Evolutionary conservation across 2,113 vertebrate species (phyloP), one percentile per base, ranked within the genome.

Genomic region (Pogonocichla stellata): DNA sequence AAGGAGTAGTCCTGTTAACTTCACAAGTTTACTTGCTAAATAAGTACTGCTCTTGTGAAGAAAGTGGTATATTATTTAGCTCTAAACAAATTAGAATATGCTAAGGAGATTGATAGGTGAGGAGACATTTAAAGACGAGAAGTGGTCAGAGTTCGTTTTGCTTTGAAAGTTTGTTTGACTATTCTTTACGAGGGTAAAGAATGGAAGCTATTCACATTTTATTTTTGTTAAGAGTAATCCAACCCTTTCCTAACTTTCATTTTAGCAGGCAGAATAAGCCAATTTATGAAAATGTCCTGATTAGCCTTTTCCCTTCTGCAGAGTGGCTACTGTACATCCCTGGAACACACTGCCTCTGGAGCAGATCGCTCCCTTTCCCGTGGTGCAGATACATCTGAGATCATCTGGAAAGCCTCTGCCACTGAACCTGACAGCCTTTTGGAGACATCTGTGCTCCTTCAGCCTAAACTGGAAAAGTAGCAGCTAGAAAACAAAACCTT

Each of bases 301-400:
- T 38, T 60, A 85, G 24, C 12, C 17, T 9, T 58, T 85, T 70
- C 19, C 9, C 15, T 36, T 36, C 38, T 24, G n/a, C 61, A 74
- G 12, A 66, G 15, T 1, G 0, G 33, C 24, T 82, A 22, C 54
- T 36, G 12, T 25, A 57, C 0, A 3, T 61, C 10, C 42, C 19
- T 3, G 4, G 70, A 20, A 70, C 24, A 12, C 24, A 34, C 71
- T 77, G 54, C 9, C 8, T 54, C n/a, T 31, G 54, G 26, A 72
- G 62, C 20, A 51, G 57, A 9, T 84, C 54, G 23, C 31, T 88
- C 0, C 0, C 43, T 70, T 58, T 69, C 13, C 34, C 0, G 20
- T 1, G 2, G 42, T 48, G 31, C 22, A 64, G 25, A n/a, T 31
- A 36, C 5, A 42, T 10, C 53, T 70, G 64, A 86, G 45, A 72